phyloP scores from a whole-genome alignment of 2,113 vertebrate genomes.

The Thomomys bottae region DNA sequence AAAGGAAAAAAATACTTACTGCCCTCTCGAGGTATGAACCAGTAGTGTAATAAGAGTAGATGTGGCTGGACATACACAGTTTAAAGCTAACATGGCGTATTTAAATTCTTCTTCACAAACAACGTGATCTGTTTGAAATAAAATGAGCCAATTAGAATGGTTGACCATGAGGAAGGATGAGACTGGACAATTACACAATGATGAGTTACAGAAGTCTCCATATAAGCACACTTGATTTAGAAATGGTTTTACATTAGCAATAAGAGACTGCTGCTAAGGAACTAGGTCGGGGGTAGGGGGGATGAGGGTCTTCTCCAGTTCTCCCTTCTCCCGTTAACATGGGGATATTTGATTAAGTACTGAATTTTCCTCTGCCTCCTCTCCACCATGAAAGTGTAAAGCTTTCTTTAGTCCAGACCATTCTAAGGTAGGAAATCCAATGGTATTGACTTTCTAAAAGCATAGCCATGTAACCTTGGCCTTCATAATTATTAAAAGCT shows the following conservation, averaged over 20 bases:
- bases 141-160: conserved; percentile 72
- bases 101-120: conserved; percentile 99
- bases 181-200: conserved; percentile 7
- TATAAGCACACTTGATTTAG: neutral
- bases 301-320: neutral
- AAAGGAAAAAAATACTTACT: conserved; percentile 88
- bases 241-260: neutral
- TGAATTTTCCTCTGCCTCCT: neutral
- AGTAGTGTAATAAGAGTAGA: conserved; percentile 97
- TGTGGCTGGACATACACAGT: conserved; percentile 96
- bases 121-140: conserved; percentile 93
- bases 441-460: neutral
- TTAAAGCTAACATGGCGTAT: conserved; percentile 97
- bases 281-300: accelerated
- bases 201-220: conserved; percentile 1
- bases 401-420: neutral
- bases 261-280: neutral
- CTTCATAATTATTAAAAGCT: neutral
- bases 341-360: no score
- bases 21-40: conserved; percentile 97
- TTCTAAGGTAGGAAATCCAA: neutral
- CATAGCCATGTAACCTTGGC: neutral
- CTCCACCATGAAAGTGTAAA: neutral
- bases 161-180: conserved; percentile 41
- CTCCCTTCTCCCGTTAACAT: neutral